Base-by-base conservation (phyloP, 2,888 invertebrate genomes). In the Steinernema scapterisci region DNA sequence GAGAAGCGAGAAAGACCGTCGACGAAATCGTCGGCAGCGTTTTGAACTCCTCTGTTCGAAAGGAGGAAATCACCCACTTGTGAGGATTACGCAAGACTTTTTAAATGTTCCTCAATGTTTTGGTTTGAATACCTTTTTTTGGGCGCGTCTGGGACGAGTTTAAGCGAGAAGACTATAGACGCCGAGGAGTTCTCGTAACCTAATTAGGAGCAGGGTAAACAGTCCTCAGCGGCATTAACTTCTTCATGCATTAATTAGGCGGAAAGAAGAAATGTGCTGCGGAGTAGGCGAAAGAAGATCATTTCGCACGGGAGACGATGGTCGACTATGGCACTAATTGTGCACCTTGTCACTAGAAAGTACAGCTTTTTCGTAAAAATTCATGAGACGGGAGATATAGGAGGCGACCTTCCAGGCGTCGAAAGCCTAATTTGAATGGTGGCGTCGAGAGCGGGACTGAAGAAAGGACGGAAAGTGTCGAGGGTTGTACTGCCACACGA, bases 321-420 rank as follows among this genome's bases (percentile, higher is more conserved):
- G 63, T 16, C 63, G 63, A 63, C 31, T 25, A 31, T 31, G 63
- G 63, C 63, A 63, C 63, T 63, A 63, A 63, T 63, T 63, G 63
- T 63, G 63, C 31, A 63, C 63, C 63, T 54, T 54, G 63, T 63
- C 38, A 63, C 31, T 27, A 63, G 19, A 63, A 63, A 63, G 63
- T 27, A 31, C 31, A 25, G 16, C 31, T 63, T 63, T 63, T 63
- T 63, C 63, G 31, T 63, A 16, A 27, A 38, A 63, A 63, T 63
- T 63, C 31, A 63, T 63, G 27, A 25, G 48, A 48, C 2, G 48
- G 13, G 48, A 48, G 63, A 27, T 9, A 25, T 25, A 63, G 63
- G 16, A 63, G 31, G n/a, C 63, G 63, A 63, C 63, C 63, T 63
- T 63, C 63, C 16, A 21, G 27, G 63, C 63, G 63, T 27, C 27